phyloP scores from a whole-genome alignment of 1,140 invertebrate species.

The Lithobius niger region DNA sequence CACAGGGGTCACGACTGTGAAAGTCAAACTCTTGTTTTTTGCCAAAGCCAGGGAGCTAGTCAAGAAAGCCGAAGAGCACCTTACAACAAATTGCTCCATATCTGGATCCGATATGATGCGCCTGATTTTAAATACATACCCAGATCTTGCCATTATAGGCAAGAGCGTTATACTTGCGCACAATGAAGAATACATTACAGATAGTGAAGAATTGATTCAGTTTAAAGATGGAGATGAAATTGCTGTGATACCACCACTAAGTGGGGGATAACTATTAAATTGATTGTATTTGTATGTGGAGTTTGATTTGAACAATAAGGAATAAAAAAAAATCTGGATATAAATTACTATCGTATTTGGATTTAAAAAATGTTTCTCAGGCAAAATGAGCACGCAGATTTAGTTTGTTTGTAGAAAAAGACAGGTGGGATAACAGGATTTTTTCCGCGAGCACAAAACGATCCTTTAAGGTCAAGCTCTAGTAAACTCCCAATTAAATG shows the following conservation, averaged over 20 bases:
- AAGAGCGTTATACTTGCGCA: constrained; percentile 12
- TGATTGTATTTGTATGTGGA: no score
- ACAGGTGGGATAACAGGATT: no score
- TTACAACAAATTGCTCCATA: not conserved
- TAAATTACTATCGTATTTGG: no score
- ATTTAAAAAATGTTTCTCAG: no score
- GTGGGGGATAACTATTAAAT: constrained; percentile 16
- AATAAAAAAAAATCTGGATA: no score
- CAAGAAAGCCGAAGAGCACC: not conserved
- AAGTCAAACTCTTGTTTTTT: constrained; percentile 17
- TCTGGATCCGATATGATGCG: not conserved
- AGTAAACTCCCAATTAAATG: no score
- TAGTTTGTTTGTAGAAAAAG: no score
- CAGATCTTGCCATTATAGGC: constrained; percentile 1
- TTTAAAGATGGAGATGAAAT: constrained; percentile 17
- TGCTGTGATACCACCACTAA: constrained; percentile 16
- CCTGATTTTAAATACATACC: constrained; percentile 2
- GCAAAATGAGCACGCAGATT: no score
- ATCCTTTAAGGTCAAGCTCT: no score
- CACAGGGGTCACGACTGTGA: not conserved
- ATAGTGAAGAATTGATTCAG: not conserved
- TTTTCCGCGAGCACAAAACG: no score
- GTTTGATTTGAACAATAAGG: no score
- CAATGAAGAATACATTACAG: constrained; percentile 15
- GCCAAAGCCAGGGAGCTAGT: constrained; percentile 16